Conservation (phyloP, 2,888 invertebrate species). For the Limnephilus marmoratus region DNA sequence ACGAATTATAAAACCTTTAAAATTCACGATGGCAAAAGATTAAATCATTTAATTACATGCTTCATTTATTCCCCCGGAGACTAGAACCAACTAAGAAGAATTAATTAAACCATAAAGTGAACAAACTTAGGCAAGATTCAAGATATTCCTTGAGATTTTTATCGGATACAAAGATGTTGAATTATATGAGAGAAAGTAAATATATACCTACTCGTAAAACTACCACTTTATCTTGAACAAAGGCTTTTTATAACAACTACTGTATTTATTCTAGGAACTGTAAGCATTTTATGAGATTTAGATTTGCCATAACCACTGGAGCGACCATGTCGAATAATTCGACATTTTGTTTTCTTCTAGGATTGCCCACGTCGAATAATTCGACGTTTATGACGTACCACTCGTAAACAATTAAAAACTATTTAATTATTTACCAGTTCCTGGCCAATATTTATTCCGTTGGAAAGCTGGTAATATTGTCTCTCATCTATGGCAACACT, state of each 20-base stretch:
- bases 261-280: background rate
- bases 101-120: constrained; percentile 15
- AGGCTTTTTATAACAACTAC: background rate
- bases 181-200: background rate
- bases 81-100: background rate
- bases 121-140: background rate
- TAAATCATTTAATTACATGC: constrained; percentile 23
- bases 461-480: too few relatives aligned
- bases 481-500: too few relatives aligned
- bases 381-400: too few relatives aligned
- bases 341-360: too few relatives aligned
- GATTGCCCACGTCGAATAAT: too few relatives aligned
- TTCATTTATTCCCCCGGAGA: background rate
- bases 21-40: constrained; percentile 10
- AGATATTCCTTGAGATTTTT: background rate
- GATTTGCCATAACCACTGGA: background rate
- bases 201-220: background rate
- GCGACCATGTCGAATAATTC: too few relatives aligned
- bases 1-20: constrained; percentile 21
- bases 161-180: background rate
- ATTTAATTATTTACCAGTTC: too few relatives aligned
- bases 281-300: background rate
- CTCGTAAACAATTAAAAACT: too few relatives aligned
- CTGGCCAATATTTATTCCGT: too few relatives aligned
- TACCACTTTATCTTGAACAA: background rate